phyloP scores from a whole-genome alignment of 2,888 invertebrate genomes.

The Ophion ventricosus region DNA sequence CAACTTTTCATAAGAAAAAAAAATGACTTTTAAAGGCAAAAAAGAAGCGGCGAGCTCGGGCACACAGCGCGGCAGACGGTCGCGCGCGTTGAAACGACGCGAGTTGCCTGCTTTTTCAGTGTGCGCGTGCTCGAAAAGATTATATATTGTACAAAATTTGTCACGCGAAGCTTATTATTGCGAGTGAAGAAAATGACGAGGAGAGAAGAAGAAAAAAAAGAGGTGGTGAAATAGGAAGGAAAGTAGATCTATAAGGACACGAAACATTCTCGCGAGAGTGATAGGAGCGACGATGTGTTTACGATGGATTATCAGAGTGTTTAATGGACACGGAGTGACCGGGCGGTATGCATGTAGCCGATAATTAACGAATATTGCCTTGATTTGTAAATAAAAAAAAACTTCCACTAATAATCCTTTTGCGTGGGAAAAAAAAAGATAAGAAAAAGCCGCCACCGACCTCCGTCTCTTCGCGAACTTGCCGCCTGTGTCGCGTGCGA shows the following conservation, averaged over 20 bases:
- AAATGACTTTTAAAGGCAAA: constrained; percentile 70
- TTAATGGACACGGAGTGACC: constrained; percentile 62
- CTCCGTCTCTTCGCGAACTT: constrained; percentile 53
- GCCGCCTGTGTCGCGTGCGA: constrained; percentile 38
- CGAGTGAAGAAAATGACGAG: constrained; percentile 50
- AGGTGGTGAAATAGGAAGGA: constrained; percentile 17
- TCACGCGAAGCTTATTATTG: constrained; percentile 62
- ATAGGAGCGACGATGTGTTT: constrained; percentile 65
- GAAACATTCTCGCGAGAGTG: constrained; percentile 52
- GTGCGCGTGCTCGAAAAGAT: constrained; percentile 62
- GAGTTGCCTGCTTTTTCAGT: background rate
- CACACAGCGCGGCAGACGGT: too few species aligned
- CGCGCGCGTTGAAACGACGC: constrained; percentile 49
- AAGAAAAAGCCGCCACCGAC: constrained; percentile 28
- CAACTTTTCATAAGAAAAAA: constrained; percentile 70
- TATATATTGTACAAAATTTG: constrained; percentile 75
- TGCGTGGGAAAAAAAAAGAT: constrained; percentile 37
- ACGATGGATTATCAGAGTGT: constrained; percentile 74
- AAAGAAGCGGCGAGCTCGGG: constrained; percentile 51
- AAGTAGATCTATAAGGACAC: constrained; percentile 27
- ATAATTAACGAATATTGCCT: constrained; percentile 81
- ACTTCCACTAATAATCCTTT: constrained; percentile 77
- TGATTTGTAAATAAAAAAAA: constrained; percentile 82
- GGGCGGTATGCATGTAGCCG: constrained; percentile 73
- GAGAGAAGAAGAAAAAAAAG: constrained; percentile 16